Conservation (phyloP, 2,113 vertebrate species). For the Apteryx owenii region DNA sequence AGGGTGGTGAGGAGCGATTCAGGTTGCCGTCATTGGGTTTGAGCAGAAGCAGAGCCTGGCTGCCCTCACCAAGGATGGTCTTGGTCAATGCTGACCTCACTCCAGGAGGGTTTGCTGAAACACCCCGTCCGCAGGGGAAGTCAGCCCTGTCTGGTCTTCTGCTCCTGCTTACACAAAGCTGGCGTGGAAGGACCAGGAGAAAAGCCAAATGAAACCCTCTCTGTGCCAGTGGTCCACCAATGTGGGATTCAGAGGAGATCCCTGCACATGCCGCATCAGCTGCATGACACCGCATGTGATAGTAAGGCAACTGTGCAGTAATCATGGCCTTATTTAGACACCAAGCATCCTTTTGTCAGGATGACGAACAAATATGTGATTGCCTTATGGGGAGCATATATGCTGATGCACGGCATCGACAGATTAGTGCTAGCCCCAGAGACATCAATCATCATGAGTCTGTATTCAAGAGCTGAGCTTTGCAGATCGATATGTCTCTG, state of each 20-base stretch:
- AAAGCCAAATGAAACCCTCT: neutral
- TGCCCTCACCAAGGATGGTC: neutral
- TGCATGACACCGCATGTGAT: neutral
- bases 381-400: fast-evolving
- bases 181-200: neutral
- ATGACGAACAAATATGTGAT: neutral
- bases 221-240: neutral
- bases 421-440: neutral
- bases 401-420: neutral
- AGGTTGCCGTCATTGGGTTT: too few species aligned
- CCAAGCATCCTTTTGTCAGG: neutral
- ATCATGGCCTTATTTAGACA: neutral
- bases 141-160: too few species aligned
- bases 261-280: fast-evolving
- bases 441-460: neutral
- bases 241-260: neutral
- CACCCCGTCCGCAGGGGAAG: too few species aligned
- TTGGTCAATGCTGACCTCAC: neutral
- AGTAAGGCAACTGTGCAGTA: neutral
- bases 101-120: neutral
- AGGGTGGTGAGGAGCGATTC: neutral
- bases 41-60: neutral
- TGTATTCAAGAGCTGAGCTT: neutral
- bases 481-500: neutral
- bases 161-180: too few species aligned